Evolutionary conservation across 2,888 invertebrate genomes (phyloP).

Genomic region (Hypomecis atomaria): DNA sequence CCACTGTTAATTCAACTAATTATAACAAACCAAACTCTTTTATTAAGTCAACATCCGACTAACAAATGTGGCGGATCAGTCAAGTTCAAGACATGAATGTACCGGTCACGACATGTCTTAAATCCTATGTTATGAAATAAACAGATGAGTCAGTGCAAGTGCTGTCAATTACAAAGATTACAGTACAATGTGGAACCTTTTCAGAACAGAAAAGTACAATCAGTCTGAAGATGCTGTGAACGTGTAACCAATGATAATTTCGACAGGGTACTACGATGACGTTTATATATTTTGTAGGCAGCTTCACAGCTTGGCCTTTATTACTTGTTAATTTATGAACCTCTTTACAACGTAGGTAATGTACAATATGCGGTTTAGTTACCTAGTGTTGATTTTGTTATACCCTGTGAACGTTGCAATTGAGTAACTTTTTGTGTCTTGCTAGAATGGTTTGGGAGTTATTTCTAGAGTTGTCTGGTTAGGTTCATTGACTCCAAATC

Average conservation of each 20-base stretch:
- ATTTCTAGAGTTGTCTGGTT: constrained; percentile 10
- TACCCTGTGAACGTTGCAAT: constrained; percentile 28
- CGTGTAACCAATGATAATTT: constrained; percentile 5
- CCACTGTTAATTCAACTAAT: constrained; percentile 67
- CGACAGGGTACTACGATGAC: constrained; percentile 7
- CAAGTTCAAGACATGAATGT: constrained; percentile 75
- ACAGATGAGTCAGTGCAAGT: constrained; percentile 57
- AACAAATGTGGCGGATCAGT: constrained; percentile 71
- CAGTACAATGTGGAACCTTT: constrained; percentile 24
- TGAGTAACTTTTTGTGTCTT: constrained; percentile 31
- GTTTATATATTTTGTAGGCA: constrained; percentile 6
- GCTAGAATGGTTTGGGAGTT: constrained; percentile 17
- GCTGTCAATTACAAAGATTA: constrained; percentile 33
- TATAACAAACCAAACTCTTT: constrained; percentile 67
- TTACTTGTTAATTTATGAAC: constrained; percentile 68
- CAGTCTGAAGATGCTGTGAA: constrained; percentile 1
- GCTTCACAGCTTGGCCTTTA: constrained; percentile 46
- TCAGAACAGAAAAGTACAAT: constrained; percentile 19
- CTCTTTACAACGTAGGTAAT: constrained; percentile 43
- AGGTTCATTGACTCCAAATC: constrained; percentile 8
- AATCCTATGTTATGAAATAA: constrained; percentile 67
- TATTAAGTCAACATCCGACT: constrained; percentile 60
- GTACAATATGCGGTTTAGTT: constrained; percentile 35
- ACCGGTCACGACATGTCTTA: constrained; percentile 79
- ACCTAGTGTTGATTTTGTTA: constrained; percentile 38